Conservation (phyloP, 2,797 vertebrate genomes). For the Hoplostethus atlanticus region DNA sequence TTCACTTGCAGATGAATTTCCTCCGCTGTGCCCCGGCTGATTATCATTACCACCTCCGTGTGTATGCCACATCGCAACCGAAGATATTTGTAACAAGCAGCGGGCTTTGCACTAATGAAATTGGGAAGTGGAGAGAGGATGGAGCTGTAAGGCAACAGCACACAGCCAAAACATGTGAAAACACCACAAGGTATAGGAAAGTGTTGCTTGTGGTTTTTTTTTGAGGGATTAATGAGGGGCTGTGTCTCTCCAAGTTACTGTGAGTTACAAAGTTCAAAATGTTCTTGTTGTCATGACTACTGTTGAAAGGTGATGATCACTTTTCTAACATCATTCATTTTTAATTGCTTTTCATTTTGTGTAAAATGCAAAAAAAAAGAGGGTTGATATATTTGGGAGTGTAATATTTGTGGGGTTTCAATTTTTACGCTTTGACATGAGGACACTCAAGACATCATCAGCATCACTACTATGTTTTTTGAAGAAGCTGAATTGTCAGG, state of each 20-base stretch:
- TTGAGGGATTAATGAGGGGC: not conserved
- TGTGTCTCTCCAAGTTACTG: not conserved
- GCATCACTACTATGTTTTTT: too few relatives aligned
- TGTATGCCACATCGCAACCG: conserved; percentile 20
- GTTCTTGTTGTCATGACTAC: too few relatives aligned
- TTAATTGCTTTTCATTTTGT: too few relatives aligned
- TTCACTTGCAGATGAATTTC: conserved; percentile 29
- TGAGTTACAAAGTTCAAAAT: not conserved
- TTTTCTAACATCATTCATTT: too few relatives aligned
- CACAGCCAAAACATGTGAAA: not conserved
- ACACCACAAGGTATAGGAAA: not conserved
- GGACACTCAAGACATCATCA: too few relatives aligned
- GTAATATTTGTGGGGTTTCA: too few relatives aligned
- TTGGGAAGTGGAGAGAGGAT: conserved; percentile 12
- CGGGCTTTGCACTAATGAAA: conserved; percentile 19
- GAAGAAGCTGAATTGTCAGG: not conserved
- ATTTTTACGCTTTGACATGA: too few relatives aligned
- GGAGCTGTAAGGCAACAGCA: conserved; percentile 7
- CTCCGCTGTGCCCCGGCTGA: conserved; percentile 6
- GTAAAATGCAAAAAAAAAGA: not conserved
- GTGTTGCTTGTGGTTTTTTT: not conserved
- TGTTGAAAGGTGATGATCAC: too few relatives aligned
- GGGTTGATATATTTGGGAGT: not conserved
- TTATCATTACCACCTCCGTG: conserved; percentile 34
- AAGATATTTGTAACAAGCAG: conserved; percentile 26